Percentiles rank a stretch among this genome's conserved stretches.
These are phyloP conservation scores for Plectrocnemia conspersa DNA, from an alignment of 1,140 invertebrate genomes.

Conservation along the genomic window DNA sequence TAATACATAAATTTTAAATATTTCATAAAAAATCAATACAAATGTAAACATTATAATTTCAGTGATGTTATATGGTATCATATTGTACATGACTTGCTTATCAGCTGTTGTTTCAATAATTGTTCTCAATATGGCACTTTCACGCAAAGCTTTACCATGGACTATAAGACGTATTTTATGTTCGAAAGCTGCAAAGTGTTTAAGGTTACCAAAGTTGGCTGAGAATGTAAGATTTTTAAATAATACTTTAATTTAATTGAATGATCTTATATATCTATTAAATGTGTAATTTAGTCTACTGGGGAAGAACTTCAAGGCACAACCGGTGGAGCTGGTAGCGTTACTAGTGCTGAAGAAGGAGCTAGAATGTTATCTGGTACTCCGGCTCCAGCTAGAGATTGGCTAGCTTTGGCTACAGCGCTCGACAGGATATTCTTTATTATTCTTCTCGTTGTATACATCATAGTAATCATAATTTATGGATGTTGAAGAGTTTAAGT, in stretches of 20 bases:
- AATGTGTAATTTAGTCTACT: conserved; percentile 18
- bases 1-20: conserved; percentile 56
- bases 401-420: conserved; percentile 57
- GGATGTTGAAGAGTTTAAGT: conserved; percentile 16
- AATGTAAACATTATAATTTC: conserved; percentile 15
- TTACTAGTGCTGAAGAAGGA: conserved; percentile 4
- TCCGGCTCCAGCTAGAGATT: conserved; percentile 46
- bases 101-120: conserved; percentile 60
- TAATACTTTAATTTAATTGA: neutral
- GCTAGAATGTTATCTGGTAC: conserved; percentile 28
- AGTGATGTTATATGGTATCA: conserved; percentile 56
- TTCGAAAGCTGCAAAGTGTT: conserved; percentile 15
- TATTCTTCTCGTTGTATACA: conserved; percentile 52
- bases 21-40: too few species aligned
- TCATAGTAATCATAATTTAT: conserved; percentile 52
- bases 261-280: neutral
- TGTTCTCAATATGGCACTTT: conserved; percentile 55
- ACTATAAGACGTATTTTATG: conserved; percentile 15
- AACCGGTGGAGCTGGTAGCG: conserved; percentile 5
- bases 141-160: conserved; percentile 24
- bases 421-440: conserved; percentile 59
- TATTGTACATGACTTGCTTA: conserved; percentile 55
- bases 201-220: conserved; percentile 2
- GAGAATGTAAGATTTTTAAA: conserved; percentile 2
- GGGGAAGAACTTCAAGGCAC: conserved; percentile 27